Conservation (phyloP, 2,113 vertebrate genomes). For the Bufo bufo region DNA sequence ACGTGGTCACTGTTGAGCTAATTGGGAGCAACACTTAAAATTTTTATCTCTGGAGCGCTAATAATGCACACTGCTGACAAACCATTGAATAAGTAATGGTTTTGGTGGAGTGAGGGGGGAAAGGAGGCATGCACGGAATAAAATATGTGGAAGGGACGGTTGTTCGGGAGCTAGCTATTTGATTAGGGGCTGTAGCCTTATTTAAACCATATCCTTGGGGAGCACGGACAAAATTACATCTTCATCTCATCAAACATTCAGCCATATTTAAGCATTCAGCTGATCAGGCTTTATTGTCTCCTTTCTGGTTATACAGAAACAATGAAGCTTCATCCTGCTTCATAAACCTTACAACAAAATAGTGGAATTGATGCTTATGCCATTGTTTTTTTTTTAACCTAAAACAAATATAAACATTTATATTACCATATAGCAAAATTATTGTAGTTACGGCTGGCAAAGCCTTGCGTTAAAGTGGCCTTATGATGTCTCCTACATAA, state of each 20-base stretch:
- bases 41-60: constrained; percentile 98
- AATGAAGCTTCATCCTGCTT: constrained; percentile 72
- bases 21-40: constrained; percentile 99
- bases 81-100: constrained; percentile 92
- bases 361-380: background rate
- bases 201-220: constrained; percentile 90
- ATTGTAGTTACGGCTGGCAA: background rate
- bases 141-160: constrained; percentile 82
- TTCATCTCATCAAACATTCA: constrained; percentile 97
- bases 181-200: constrained; percentile 90
- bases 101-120: constrained; percentile 64
- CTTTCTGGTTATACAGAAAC: constrained; percentile 78
- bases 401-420: constrained; percentile 1
- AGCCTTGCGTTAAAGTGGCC: background rate
- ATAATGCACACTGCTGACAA: constrained; percentile 97
- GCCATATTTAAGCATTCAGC: constrained; percentile 85
- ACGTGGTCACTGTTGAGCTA: constrained; percentile 97
- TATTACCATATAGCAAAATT: background rate
- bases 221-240: constrained; percentile 87
- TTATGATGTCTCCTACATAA: background rate
- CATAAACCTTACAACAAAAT: constrained; percentile 61
- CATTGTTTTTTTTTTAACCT: background rate
- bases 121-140: constrained; percentile 81
- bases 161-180: constrained; percentile 84
- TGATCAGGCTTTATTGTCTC: constrained; percentile 87